Base-by-base conservation (phyloP, 2,888 invertebrate species). In the Acleris emargana region DNA sequence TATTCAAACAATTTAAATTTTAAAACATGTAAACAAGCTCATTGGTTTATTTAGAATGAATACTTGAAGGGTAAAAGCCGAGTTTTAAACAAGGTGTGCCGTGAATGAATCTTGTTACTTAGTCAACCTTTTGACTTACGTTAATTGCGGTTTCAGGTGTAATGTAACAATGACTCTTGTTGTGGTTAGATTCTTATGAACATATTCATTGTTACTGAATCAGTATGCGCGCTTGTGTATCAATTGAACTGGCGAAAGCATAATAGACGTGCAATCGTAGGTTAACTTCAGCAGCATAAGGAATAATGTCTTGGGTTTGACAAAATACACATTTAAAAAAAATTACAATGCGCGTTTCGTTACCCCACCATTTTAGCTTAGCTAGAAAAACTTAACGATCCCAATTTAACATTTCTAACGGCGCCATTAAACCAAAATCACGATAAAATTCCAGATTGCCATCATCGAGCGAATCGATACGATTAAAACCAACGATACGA, bases 401-500 rank as follows among this genome's bases (percentile, higher is more conserved):
- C 11, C 32, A 11, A 32, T 11, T 11, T 32, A 3, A 11, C 11
- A 32, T 32, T 32, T 11, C 32, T 11, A 11, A 11, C 11, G 32
- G 32, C 38, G 38, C 57, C 25, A 58, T 58, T 47, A 58, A 17
- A 49, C 28, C 28, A n/a, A 58, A 49, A 16, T 49, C 9, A 20
- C 13, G 49, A 58, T 47, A 49, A 58, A 6, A 49, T 58, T 49
- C 18, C 32, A 47, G 7, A 32, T 58, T 6, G 57, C 45, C 49
- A 49, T 18, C 17, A 22, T 2, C 4, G 17, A 18, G 22, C 22
- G 58, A 32, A n/a, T 13, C 28, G 45, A 58, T n/a, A 49, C 58
- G 18, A 58, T 58, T 58, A 53, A 75, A 76, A 73, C 13, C 13
- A 13, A 13, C 38, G 13, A 13, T 38, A 13, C 62, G 60, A 53